These are phyloP conservation scores for Zonotrichia albicollis DNA, from an alignment of 2,797 vertebrate species.

Conservation along the genomic window DNA sequence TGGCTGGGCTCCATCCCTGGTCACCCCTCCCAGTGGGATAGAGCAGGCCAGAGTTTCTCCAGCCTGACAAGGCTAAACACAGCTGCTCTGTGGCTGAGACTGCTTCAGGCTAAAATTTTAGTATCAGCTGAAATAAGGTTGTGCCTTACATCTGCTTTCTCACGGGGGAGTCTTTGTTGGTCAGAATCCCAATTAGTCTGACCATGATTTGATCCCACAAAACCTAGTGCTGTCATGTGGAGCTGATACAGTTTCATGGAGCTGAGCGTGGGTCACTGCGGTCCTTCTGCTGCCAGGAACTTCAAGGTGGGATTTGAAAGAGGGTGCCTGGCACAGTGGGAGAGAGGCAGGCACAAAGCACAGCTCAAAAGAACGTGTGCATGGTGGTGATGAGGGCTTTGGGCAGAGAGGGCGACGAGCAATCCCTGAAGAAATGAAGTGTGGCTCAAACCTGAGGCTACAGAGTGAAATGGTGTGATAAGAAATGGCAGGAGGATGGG, in stretches of 20 bases:
- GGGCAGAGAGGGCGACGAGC: background rate
- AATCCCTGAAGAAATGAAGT: background rate
- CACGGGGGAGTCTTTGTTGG: background rate
- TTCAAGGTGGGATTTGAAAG: background rate
- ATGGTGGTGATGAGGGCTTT: rapidly evolving
- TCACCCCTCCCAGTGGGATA: background rate
- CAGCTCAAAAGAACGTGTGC: background rate
- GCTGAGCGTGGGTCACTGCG: rapidly evolving
- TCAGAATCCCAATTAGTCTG: slow-evolving; percentile 5
- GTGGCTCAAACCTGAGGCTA: background rate
- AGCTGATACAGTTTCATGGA: background rate
- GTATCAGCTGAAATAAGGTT: background rate
- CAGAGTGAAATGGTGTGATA: background rate
- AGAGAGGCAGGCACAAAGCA: background rate
- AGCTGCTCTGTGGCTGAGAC: slow-evolving; percentile 51
- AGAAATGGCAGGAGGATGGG: background rate
- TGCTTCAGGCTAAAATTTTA: slow-evolving; percentile 3
- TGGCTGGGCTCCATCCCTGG: background rate
- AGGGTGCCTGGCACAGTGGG: background rate
- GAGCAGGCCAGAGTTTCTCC: background rate
- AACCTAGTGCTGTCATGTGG: background rate
- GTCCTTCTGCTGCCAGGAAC: background rate
- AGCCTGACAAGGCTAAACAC: background rate
- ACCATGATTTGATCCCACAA: slow-evolving; percentile 1
- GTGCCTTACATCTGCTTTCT: slow-evolving; percentile 8